Conservation (phyloP, 2,113 vertebrate species). For the Laticauda colubrina region DNA sequence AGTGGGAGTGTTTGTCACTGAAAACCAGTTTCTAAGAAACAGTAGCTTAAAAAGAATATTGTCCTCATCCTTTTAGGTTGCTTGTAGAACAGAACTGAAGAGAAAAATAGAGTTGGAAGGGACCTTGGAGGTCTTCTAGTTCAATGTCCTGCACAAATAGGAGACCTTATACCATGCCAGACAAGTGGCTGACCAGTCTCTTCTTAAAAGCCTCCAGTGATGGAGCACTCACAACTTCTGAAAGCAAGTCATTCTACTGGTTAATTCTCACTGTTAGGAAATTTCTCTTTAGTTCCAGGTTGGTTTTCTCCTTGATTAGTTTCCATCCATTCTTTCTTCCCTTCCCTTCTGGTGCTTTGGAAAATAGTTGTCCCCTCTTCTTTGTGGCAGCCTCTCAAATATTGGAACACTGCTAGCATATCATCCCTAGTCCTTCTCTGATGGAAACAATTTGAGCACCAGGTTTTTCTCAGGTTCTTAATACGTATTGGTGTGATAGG, state of each 20-base stretch:
- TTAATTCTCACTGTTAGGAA: neutral
- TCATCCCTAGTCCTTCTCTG: neutral
- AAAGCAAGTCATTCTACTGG: neutral
- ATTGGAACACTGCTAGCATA: neutral
- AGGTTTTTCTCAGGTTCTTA: neutral
- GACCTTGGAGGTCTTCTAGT: neutral
- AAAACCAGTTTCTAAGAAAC: neutral
- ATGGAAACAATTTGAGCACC: neutral
- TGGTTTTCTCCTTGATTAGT: neutral
- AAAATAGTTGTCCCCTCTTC: neutral
- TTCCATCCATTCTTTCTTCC: neutral
- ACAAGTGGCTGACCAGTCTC: neutral
- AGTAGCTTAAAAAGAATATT: neutral
- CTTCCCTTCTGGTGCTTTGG: neutral
- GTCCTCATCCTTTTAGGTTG: neutral
- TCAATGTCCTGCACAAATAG: neutral
- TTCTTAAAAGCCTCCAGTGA: neutral
- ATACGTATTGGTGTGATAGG: neutral
- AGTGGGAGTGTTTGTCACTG: neutral
- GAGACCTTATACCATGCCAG: neutral
- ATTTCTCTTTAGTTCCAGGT: neutral
- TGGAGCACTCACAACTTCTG: neutral
- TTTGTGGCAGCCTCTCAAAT: neutral
- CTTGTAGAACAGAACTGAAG: neutral
- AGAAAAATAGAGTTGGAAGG: neutral